A percentile compares a stretch with the other conserved stretches of the same genome.
Evolutionary conservation across 23 tunicate species (phyloP).

Genomic region (Pegea sp.): DNA sequence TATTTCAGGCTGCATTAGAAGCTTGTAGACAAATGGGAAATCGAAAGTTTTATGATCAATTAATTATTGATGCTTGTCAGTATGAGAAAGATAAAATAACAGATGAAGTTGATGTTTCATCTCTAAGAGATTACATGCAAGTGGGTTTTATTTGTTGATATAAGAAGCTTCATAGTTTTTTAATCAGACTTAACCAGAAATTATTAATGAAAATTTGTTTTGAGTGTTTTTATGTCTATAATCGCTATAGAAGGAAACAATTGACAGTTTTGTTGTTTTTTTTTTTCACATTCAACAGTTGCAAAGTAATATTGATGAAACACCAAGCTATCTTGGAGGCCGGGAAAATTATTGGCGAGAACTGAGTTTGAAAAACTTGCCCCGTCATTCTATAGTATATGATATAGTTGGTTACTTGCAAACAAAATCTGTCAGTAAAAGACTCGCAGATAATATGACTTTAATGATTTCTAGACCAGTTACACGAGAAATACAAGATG

Average conservation of each 20-base stretch:
- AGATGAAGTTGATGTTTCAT: slow-evolving; percentile 71
- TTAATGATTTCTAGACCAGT: slow-evolving; percentile 61
- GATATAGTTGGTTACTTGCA: slow-evolving; percentile 68
- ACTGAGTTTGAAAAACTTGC: slow-evolving; percentile 56
- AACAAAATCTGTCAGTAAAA: slow-evolving; percentile 48
- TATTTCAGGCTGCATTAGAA: slow-evolving; percentile 91
- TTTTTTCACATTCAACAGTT: too few species aligned
- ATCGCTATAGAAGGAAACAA: too few species aligned
- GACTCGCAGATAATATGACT: slow-evolving; percentile 62
- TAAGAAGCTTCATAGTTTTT: too few species aligned
- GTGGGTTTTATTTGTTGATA: slow-evolving; percentile 3
- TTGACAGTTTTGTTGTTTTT: too few species aligned
- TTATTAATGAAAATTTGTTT: too few species aligned
- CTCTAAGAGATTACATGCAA: slow-evolving; percentile 90
- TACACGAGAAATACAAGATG: slow-evolving; percentile 59
- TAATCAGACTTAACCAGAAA: too few species aligned
- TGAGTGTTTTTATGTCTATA: too few species aligned
- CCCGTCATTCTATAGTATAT: slow-evolving; percentile 73
- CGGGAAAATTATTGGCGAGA: slow-evolving; percentile 86
- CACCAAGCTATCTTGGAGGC: slow-evolving; percentile 80
- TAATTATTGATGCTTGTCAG: slow-evolving; percentile 91
- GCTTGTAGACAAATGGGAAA: slow-evolving; percentile 74
- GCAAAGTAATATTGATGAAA: slow-evolving; percentile 73
- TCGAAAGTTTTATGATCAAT: slow-evolving; percentile 82
- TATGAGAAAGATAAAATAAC: slow-evolving; percentile 84